A percentile compares a stretch with the other conserved stretches of the same genome.
These are phyloP conservation scores for Lordiphosa fenestrarum DNA, from an alignment of 2,888 invertebrate genomes.

Conservation along the genomic window DNA sequence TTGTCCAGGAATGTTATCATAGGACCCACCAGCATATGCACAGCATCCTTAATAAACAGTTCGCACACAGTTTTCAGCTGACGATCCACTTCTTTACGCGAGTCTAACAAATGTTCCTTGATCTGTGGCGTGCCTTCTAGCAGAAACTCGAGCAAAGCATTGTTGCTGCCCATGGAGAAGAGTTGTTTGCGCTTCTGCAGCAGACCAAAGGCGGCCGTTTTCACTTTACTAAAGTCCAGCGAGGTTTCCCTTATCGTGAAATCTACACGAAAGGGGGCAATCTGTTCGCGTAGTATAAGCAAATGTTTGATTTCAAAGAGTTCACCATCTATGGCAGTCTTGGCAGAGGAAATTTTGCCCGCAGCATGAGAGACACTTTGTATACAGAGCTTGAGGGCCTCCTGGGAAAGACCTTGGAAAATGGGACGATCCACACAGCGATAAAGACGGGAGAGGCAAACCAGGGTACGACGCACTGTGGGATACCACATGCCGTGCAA, in stretches of 20 bases:
- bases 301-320: conserved; percentile 99
- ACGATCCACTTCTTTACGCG: conserved; percentile 96
- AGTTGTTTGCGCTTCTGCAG: conserved; percentile 90
- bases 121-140: conserved; percentile 96
- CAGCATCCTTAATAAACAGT: conserved; percentile 90
- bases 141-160: conserved; percentile 95
- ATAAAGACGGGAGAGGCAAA: conserved; percentile 93
- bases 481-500: conserved; percentile 99
- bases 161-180: conserved; percentile 92
- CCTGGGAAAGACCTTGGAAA: conserved; percentile 98
- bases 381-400: conserved; percentile 95
- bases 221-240: conserved; percentile 95
- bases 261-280: conserved; percentile 98
- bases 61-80: conserved; percentile 95
- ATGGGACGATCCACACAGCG: conserved; percentile 96
- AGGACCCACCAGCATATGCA: conserved; percentile 88
- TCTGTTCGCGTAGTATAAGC: conserved; percentile 97
- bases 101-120: conserved; percentile 94
- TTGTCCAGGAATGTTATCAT: conserved; percentile 87
- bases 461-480: conserved; percentile 95
- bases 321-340: conserved; percentile 93
- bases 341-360: conserved; percentile 87
- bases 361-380: conserved; percentile 92
- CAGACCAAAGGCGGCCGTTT: conserved; percentile 89
- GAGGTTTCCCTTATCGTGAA: conserved; percentile 95